Conservation (phyloP, 2,888 invertebrate genomes). For the Ochlodes sylvanus region DNA sequence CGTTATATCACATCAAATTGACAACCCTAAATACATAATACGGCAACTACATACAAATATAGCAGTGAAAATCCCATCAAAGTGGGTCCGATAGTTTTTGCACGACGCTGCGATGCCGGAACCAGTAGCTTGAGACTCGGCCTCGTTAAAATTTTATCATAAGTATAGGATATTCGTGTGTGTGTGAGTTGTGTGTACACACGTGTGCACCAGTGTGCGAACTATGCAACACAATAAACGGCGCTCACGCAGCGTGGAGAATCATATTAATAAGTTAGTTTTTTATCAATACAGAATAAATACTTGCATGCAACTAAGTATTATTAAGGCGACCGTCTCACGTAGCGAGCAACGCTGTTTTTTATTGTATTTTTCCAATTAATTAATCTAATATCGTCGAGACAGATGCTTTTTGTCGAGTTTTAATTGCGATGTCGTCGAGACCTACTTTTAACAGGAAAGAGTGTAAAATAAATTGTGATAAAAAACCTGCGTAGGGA, state of each 20-base stretch:
- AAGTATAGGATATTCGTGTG: conserved; percentile 33
- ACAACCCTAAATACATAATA: conserved; percentile 28
- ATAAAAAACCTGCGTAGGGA: conserved; percentile 17
- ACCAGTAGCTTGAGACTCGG: conserved; percentile 33
- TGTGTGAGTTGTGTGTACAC: conserved; percentile 32
- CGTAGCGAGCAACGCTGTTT: conserved; percentile 35
- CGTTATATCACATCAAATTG: neutral
- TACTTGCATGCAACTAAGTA: conserved; percentile 42
- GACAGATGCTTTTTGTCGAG: conserved; percentile 26
- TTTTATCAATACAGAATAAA: conserved; percentile 59
- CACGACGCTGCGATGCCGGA: conserved; percentile 30
- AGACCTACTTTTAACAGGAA: conserved; percentile 31
- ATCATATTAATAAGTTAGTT: conserved; percentile 63
- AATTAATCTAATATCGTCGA: conserved; percentile 39
- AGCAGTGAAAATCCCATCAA: conserved; percentile 35
- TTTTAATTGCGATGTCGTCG: conserved; percentile 24
- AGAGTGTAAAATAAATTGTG: conserved; percentile 14
- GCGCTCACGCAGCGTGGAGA: conserved; percentile 57
- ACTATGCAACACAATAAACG: conserved; percentile 47
- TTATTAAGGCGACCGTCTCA: conserved; percentile 40
- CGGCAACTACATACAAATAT: conserved; percentile 25
- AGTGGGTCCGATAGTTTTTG: conserved; percentile 33
- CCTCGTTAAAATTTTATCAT: conserved; percentile 41
- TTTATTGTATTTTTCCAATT: conserved; percentile 38
- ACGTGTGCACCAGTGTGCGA: conserved; percentile 38